Percentiles rank a stretch among this genome's conserved stretches.
Conservation (phyloP, 2,888 invertebrate species). For the Ernsta delagoae region DNA sequence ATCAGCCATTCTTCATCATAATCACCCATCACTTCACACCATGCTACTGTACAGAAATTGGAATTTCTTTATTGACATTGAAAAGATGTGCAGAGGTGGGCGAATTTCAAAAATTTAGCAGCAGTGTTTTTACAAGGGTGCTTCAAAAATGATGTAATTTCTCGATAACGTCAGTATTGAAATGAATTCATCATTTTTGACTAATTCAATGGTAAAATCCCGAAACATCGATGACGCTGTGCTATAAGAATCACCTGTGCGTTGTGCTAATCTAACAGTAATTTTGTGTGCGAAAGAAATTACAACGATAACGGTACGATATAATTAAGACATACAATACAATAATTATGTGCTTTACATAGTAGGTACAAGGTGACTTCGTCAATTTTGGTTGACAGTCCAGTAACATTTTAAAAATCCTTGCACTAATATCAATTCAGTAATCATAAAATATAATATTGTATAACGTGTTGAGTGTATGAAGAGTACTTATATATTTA, state of each 20-base stretch:
- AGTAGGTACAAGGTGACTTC: slow-evolving; percentile 56
- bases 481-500: neutral
- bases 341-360: slow-evolving; percentile 63
- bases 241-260: slow-evolving; percentile 61
- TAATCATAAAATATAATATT: too few species aligned
- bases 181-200: slow-evolving; percentile 62
- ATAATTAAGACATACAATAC: slow-evolving; percentile 48
- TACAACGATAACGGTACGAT: slow-evolving; percentile 51
- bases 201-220: slow-evolving; percentile 42
- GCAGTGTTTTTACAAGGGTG: slow-evolving; percentile 48
- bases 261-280: slow-evolving; percentile 64
- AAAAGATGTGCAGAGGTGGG: slow-evolving; percentile 60
- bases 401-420: slow-evolving; percentile 30
- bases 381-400: slow-evolving; percentile 29
- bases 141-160: slow-evolving; percentile 56
- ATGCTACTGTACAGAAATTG: slow-evolving; percentile 81
- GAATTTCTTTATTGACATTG: slow-evolving; percentile 61
- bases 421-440: slow-evolving; percentile 27
- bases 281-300: slow-evolving; percentile 66
- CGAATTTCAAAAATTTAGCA: slow-evolving; percentile 43
- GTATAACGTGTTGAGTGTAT: neutral
- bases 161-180: slow-evolving; percentile 17
- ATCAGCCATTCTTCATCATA: slow-evolving; percentile 68
- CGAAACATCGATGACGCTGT: slow-evolving; percentile 64
- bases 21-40: slow-evolving; percentile 65